Percentiles rank a stretch among this genome's conserved stretches.
phyloP scores from a whole-genome alignment of 2,113 vertebrate species.

The Sapajus apella region DNA sequence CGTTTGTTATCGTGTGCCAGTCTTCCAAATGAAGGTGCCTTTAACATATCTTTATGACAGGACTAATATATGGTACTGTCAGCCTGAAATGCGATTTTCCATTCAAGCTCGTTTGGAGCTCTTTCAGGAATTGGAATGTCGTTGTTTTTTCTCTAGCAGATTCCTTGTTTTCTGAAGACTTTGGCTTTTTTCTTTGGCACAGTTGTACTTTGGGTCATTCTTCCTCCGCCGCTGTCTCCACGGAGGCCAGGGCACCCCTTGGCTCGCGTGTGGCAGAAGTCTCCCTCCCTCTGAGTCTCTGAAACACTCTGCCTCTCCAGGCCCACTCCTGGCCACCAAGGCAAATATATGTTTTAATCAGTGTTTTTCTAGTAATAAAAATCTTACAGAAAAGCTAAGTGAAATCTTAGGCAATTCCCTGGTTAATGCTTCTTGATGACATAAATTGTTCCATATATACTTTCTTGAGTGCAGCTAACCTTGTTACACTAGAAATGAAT shows the following conservation, averaged over 20 bases:
- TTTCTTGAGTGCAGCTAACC: neutral
- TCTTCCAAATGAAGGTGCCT: conserved; percentile 92
- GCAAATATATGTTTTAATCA: neutral
- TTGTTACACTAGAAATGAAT: neutral
- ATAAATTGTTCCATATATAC: neutral
- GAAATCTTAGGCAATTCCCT: neutral
- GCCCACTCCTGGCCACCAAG: no score
- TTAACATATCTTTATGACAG: conserved; percentile 95
- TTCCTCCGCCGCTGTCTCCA: no score
- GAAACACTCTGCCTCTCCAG: no score
- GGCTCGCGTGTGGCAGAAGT: fast-evolving
- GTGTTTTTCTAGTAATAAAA: conserved; percentile 35
- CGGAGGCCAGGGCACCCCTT: no score
- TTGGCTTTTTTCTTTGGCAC: no score
- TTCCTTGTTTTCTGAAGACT: no score
- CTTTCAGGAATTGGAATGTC: no score
- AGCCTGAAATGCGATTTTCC: conserved; percentile 95
- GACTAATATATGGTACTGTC: conserved; percentile 96
- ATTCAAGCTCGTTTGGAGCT: conserved; percentile 87
- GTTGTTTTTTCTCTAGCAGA: no score
- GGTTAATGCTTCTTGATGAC: neutral
- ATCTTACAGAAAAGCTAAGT: neutral
- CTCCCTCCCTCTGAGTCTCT: no score
- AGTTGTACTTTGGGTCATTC: no score
- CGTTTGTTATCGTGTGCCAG: conserved; percentile 93